Base-by-base conservation (phyloP, 2,797 vertebrate species). In the Lateolabrax maculatus region DNA sequence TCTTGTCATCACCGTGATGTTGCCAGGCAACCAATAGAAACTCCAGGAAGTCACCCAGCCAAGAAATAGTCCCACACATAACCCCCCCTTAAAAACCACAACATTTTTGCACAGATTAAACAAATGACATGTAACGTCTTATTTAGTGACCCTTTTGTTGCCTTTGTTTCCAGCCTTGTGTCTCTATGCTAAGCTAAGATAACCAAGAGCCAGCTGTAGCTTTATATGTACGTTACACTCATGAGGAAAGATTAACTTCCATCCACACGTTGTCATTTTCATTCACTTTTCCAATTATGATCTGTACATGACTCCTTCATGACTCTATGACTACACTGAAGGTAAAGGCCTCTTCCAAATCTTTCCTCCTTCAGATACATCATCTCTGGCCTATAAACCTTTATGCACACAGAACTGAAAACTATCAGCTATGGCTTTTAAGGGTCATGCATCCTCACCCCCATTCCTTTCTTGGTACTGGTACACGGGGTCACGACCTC, bases 401-500 rank as follows among this genome's bases (percentile, higher is more conserved):
- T 72, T 25, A 71, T 73, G 48, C 62, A 77, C 65, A 70, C 57
- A 60, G 60, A 83, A 69, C 77, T 82, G 51, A 87, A 79, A 88
- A 79, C 72, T 75, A 89, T 86, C 72, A 73, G 71, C 82, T 57
- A 57, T 73, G 79, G 77, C 77, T 90, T 90, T 88, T 78, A 85
- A 84, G 80, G 85, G 86, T 88, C 86, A 85, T 65, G 73, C 80
- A 92, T 91, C 86, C 69, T 84, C 77, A 73, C 62, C 84, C 81
- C 90, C 86, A 90, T 89, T 94, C 90, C 83, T 90, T 89, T 83
- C 80, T 79, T 76, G 65, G 84, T 75, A 61, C 74, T 79, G 81
- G 83, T 87, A 92, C 90, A 89, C 87, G 89, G 74, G 93, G 92
- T 92, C 86, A 64, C 65, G 91, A 94, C 94, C 93, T 91, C 68